These are phyloP conservation scores for Caranx ignobilis DNA, from an alignment of 2,113 vertebrate genomes.

Conservation along the genomic window DNA sequence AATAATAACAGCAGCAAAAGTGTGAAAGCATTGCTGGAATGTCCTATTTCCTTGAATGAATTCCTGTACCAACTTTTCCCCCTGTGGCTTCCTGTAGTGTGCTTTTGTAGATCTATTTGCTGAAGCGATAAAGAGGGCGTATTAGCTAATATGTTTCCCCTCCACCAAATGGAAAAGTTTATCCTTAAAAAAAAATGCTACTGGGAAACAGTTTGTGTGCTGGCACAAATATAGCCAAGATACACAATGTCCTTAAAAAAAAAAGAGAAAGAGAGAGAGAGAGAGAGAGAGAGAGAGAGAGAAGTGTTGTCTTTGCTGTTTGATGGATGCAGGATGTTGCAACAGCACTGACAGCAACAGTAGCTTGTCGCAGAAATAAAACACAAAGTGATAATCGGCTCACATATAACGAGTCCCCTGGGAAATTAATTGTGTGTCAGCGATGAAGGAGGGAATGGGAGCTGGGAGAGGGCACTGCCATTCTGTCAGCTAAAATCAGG, in stretches of 20 bases:
- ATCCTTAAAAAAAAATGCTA: slow-evolving; percentile 42
- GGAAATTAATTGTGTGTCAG: slow-evolving; percentile 58
- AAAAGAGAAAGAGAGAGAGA: not conserved
- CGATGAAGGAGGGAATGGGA: slow-evolving; percentile 41
- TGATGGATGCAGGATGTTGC: slow-evolving; percentile 53
- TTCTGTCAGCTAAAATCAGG: slow-evolving; percentile 83
- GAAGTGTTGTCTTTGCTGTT: slow-evolving; percentile 36
- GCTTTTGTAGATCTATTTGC: slow-evolving; percentile 71
- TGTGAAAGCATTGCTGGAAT: slow-evolving; percentile 80
- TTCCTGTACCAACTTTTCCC: slow-evolving; percentile 70
- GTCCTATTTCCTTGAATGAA: slow-evolving; percentile 77
- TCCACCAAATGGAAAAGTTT: slow-evolving; percentile 64
- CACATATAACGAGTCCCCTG: slow-evolving; percentile 40
- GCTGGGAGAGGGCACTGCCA: slow-evolving; percentile 59
- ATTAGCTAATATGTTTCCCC: slow-evolving; percentile 66
- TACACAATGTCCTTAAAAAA: slow-evolving; percentile 42
- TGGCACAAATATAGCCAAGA: slow-evolving; percentile 44
- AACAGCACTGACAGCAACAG: slow-evolving; percentile 55
- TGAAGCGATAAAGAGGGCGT: slow-evolving; percentile 74
- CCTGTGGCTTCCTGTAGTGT: slow-evolving; percentile 70
- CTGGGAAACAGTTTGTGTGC: slow-evolving; percentile 35
- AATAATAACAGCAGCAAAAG: slow-evolving; percentile 75
- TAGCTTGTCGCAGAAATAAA: slow-evolving; percentile 52
- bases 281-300: not conserved
- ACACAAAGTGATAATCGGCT: slow-evolving; percentile 39